Evolutionary conservation across 2,888 invertebrate species (phyloP), one percentile per base, ranked within the genome.

Genomic region (Amblyjoppa proteus): DNA sequence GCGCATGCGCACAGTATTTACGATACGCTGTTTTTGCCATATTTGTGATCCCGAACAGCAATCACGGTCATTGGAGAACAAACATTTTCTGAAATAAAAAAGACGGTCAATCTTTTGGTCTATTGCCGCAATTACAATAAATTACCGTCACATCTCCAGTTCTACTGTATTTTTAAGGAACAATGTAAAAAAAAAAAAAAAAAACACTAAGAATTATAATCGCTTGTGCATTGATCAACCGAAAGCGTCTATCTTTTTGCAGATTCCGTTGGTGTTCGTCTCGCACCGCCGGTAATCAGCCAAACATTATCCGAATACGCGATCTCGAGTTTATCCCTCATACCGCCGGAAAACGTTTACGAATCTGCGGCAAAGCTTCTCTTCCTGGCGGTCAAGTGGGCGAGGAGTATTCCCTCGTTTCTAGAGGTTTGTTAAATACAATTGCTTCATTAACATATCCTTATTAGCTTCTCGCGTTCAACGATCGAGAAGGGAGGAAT

Each of bases 311-410:
- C 93, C 6, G 94, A 95, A 66, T 92, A 94, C 45, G 91, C 94
- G 31, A 92, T 88, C 91, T 93, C 95, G 7, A 94, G 94, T 86
- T 94, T 96, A 89, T 95, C 95, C 20, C 91, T 96, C 28, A 93
- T 95, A 81, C 95, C 95, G 1, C 95, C 95, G 6, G 96, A 96
- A 90, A 96, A 95, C 88, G 94, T 96, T 20, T 96, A 96, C 91
- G 97, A 97, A 91, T 96, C 97, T 0, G 97, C 97, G 0, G 96
- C 97, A 0, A 97, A 97, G 90, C 94, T 98, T 45, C 94, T 98
- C 34, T 97, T 97, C 89, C 95, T 97, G 51, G 96, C 97, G 0
- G 96, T 98, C 1, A 97, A 97, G 92, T 98, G 98, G 98, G 96
- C 97, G 0, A 95, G 97, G 88, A 96, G 96, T 73, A 96, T 98